Conservation (phyloP, 1,140 invertebrate genomes). For the Drosophila lini region DNA sequence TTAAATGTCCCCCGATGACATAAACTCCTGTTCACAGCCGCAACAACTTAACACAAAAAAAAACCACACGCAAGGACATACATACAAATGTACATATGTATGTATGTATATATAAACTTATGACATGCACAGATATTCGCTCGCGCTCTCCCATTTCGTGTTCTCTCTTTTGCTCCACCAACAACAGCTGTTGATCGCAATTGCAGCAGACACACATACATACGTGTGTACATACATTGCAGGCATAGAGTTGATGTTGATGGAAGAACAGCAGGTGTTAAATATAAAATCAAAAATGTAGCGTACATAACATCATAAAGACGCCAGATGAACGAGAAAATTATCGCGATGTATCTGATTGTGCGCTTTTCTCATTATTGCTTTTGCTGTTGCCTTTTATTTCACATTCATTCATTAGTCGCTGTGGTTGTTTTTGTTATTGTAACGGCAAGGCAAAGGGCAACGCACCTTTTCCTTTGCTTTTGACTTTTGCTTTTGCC, state of each 20-base stretch:
- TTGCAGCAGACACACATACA: slow-evolving; percentile 42
- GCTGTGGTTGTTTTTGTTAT: slow-evolving; percentile 46
- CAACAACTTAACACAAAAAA: slow-evolving; percentile 34
- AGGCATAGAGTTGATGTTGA: slow-evolving; percentile 59
- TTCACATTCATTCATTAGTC: slow-evolving; percentile 66
- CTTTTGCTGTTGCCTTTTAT: slow-evolving; percentile 32
- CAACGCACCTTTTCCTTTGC: slow-evolving; percentile 69
- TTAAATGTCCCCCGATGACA: slow-evolving; percentile 2
- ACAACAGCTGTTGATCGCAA: slow-evolving; percentile 75
- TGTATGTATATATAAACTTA: background rate
- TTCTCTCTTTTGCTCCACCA: slow-evolving; percentile 23
- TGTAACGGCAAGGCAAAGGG: slow-evolving; percentile 62
- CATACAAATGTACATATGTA: background rate
- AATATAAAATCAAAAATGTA: slow-evolving; percentile 63
- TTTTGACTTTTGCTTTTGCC: slow-evolving; percentile 52
- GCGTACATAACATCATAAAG: slow-evolving; percentile 34
- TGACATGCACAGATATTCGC: slow-evolving; percentile 15
- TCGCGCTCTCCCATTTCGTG: slow-evolving; percentile 11
- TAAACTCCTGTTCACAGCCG: slow-evolving; percentile 20
- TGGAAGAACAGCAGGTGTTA: slow-evolving; percentile 78
- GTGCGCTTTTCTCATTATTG: slow-evolving; percentile 25
- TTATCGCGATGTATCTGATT: slow-evolving; percentile 31
- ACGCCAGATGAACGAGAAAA: slow-evolving; percentile 44
- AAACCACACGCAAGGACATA: slow-evolving; percentile 44
- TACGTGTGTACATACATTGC: background rate